Evolutionary conservation across 2,113 vertebrate genomes (phyloP).

Genomic region (Pelecanus crispus): DNA sequence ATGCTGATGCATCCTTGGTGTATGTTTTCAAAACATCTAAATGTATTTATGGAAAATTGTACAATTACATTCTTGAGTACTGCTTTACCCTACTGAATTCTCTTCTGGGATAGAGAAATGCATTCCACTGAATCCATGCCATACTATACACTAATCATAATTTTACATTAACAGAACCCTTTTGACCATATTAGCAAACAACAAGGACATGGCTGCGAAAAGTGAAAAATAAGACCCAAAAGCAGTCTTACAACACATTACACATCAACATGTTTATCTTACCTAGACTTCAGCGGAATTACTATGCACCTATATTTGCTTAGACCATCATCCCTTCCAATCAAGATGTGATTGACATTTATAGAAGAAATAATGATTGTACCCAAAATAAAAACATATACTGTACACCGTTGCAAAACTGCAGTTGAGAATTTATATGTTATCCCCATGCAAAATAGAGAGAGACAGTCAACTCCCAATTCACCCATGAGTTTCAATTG

Average conservation of each 20-base stretch:
- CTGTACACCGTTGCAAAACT: background rate
- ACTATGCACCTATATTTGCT: background rate
- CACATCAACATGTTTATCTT: background rate
- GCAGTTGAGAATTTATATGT: background rate
- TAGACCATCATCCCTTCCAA: background rate
- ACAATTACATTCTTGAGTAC: background rate
- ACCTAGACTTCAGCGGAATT: background rate
- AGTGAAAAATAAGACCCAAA: background rate
- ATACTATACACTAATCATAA: background rate
- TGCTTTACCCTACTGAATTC: background rate
- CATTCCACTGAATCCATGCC: background rate
- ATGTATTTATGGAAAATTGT: background rate
- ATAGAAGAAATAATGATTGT: background rate
- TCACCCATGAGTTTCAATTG: background rate
- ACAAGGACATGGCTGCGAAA: background rate
- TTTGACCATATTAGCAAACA: background rate
- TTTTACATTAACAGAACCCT: background rate
- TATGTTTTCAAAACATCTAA: background rate
- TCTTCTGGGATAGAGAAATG: background rate
- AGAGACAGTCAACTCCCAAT: background rate
- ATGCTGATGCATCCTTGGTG: fast-evolving
- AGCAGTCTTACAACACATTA: background rate
- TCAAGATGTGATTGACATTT: background rate
- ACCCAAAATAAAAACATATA: background rate
- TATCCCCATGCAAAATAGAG: background rate